These are phyloP conservation scores for Prunella himalayana DNA, from an alignment of 2,113 vertebrate genomes.

Conservation along the genomic window DNA sequence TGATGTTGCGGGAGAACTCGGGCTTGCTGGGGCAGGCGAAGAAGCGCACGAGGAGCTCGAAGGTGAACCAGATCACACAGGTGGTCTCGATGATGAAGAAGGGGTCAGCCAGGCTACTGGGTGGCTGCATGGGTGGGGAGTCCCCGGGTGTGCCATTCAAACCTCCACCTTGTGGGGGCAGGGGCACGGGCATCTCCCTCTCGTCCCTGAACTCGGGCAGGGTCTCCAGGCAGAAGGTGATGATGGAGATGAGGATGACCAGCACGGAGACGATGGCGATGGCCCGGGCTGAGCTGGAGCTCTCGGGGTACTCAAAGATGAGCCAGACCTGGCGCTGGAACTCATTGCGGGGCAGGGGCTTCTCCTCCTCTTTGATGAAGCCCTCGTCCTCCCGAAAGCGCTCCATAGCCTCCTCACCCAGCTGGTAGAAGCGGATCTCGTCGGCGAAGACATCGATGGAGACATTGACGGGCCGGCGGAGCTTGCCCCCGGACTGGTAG, in stretches of 20 bases:
- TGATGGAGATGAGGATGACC: conserved; percentile 95
- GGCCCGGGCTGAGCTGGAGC: conserved; percentile 87
- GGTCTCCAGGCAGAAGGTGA: conserved; percentile 96
- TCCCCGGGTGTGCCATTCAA: conserved; percentile 14
- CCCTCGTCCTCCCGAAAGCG: conserved; percentile 93
- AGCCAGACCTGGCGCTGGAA: conserved; percentile 99
- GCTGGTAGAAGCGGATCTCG: conserved; percentile 93
- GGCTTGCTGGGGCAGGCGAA: conserved; percentile 95
- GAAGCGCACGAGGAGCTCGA: conserved; percentile 92
- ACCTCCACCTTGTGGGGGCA: not conserved
- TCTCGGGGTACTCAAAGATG: conserved; percentile 95
- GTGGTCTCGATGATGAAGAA: conserved; percentile 97
- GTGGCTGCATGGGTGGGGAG: conserved; percentile 68
- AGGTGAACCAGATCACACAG: conserved; percentile 98
- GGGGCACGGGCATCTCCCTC: conserved; percentile 73
- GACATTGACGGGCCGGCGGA: conserved; percentile 90
- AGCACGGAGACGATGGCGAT: conserved; percentile 94
- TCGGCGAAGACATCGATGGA: conserved; percentile 93
- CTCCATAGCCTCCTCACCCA: conserved; percentile 92
- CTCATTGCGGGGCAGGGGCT: conserved; percentile 84
- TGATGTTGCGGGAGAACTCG: conserved; percentile 89
- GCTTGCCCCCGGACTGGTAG: conserved; percentile 93
- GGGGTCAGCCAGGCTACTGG: conserved; percentile 85
- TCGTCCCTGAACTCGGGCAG: conserved; percentile 93
- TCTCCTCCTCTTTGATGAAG: conserved; percentile 91